Evolutionary conservation across 2,888 invertebrate species (phyloP), one percentile per base, ranked within the genome.

Genomic region (Xestobium rufovillosum): DNA sequence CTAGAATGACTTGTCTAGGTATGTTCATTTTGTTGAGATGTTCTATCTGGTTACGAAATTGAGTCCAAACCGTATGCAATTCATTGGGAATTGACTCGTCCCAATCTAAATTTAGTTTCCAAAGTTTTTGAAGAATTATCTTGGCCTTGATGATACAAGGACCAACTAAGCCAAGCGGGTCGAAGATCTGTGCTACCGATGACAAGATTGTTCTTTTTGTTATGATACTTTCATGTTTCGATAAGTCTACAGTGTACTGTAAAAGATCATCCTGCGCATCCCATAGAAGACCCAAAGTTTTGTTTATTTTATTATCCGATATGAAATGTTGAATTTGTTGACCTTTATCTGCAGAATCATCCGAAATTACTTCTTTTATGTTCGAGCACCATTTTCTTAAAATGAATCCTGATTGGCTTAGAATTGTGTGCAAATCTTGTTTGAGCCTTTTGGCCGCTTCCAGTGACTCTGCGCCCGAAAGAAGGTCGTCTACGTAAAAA

Each of bases 261-360:
- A 33, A 17, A 13, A 43, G 26, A 2, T 9, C 34, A 25, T 44
- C 42, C n/a, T n/a, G n/a, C n/a, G n/a, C n/a, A n/a, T n/a, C n/a
- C n/a, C n/a, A n/a, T n/a, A n/a, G n/a, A n/a, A 1, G 14, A 4
- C 36, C 42, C 13, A 41, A 34, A 12, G 39, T 45, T 40, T 44
- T 43, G 27, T 39, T 46, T n/a, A n/a, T n/a, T n/a, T n/a, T n/a
- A n/a, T n/a, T n/a, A n/a, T n/a, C n/a, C n/a, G n/a, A n/a, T n/a
- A n/a, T n/a, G n/a, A n/a, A n/a, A n/a, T n/a, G n/a, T n/a, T n/a
- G n/a, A n/a, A n/a, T n/a, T n/a, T n/a, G n/a, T n/a, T n/a, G n/a
- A n/a, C n/a, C n/a, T n/a, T n/a, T n/a, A n/a, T n/a, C n/a, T n/a
- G n/a, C n/a, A n/a, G n/a, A n/a, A n/a, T n/a, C n/a, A n/a, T n/a